phyloP scores from a whole-genome alignment of 2,113 vertebrate species.

The Lota lota region DNA sequence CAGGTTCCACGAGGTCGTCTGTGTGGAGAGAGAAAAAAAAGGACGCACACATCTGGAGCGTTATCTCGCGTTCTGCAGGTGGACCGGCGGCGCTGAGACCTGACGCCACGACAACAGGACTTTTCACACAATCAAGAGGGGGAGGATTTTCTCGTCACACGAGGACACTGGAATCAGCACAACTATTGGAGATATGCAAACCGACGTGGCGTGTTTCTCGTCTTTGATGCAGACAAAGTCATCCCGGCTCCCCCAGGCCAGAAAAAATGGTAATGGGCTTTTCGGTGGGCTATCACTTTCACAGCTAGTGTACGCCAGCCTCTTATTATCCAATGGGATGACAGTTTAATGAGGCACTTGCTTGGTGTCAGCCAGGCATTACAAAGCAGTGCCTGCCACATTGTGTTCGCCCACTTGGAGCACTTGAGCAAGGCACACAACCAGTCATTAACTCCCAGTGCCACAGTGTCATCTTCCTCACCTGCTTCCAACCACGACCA shows the following conservation, averaged over 20 bases:
- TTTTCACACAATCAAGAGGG: conserved; percentile 26
- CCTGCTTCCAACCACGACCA: conserved; percentile 30
- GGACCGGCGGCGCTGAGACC: not conserved
- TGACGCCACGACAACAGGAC: conserved; percentile 4
- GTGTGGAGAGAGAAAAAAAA: not conserved
- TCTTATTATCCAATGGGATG: conserved; percentile 66
- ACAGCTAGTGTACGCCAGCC: conserved; percentile 43
- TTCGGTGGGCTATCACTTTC: conserved; percentile 62
- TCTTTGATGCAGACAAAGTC: conserved; percentile 46
- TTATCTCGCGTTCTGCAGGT: not conserved
- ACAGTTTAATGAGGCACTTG: conserved; percentile 70
- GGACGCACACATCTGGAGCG: not conserved
- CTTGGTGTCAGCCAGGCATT: conserved; percentile 57
- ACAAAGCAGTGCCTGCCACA: conserved; percentile 53
- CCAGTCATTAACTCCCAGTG: conserved; percentile 60
- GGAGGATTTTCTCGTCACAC: not conserved
- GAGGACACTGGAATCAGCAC: not conserved
- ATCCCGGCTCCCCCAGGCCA: conserved; percentile 45
- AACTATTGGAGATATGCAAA: no score
- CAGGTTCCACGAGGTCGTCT: conserved; percentile 1
- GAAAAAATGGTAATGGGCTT: conserved; percentile 59
- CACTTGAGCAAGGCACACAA: conserved; percentile 51
- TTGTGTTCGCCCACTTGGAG: conserved; percentile 56
- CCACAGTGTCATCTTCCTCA: conserved; percentile 36
- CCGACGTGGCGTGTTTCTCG: not conserved